These are phyloP conservation scores for Melanaphis sacchari DNA, from an alignment of 1,140 invertebrate species.

Conservation along the genomic window DNA sequence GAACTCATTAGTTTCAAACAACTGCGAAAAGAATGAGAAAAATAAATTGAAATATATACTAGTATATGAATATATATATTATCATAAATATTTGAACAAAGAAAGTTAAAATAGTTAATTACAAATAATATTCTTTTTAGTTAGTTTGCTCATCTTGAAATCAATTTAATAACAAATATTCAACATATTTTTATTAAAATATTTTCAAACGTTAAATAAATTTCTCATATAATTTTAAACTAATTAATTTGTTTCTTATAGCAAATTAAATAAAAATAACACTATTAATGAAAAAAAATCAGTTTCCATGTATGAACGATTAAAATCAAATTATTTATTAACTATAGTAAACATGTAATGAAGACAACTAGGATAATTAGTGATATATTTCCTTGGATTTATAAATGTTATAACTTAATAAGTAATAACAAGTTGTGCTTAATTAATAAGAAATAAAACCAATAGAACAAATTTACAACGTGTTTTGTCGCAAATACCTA, in stretches of 20 bases:
- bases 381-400: background rate
- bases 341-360: background rate
- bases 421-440: background rate
- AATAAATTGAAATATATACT: slow-evolving; percentile 27
- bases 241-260: background rate
- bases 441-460: background rate
- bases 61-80: background rate
- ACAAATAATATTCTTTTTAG: slow-evolving; percentile 26
- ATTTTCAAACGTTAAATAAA: background rate
- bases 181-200: background rate
- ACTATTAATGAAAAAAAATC: background rate
- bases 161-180: slow-evolving; percentile 16
- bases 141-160: slow-evolving; percentile 31
- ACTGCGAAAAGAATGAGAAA: background rate
- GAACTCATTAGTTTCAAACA: slow-evolving; percentile 36
- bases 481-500: background rate
- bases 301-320: background rate
- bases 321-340: background rate
- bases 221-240: background rate
- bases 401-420: background rate
- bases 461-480: background rate
- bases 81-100: background rate
- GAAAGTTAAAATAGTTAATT: slow-evolving; percentile 22
- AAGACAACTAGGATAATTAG: background rate
- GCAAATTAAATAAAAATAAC: background rate